Percentiles rank a stretch among this genome's conserved stretches.
These are phyloP conservation scores for Dicroscelio sp. DNA, from an alignment of 2,888 invertebrate species.

Conservation along the genomic window DNA sequence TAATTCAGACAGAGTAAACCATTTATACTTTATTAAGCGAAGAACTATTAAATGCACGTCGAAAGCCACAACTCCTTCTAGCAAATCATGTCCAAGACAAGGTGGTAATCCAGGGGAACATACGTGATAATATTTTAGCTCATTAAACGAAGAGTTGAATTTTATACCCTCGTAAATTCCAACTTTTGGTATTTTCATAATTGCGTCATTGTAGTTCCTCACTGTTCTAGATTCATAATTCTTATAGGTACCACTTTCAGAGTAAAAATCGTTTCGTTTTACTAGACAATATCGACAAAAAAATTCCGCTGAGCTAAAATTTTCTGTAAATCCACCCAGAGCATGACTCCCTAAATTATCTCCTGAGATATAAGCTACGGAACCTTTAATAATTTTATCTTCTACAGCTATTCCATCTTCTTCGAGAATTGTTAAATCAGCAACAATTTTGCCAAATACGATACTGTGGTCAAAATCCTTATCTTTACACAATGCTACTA, in stretches of 20 bases:
- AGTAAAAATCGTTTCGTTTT: slow-evolving; percentile 2
- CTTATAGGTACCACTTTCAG: neutral
- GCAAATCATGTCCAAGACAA: slow-evolving; percentile 72
- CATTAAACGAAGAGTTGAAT: slow-evolving; percentile 77
- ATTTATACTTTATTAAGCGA: slow-evolving; percentile 61
- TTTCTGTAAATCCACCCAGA: slow-evolving; percentile 87
- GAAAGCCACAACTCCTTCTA: slow-evolving; percentile 69
- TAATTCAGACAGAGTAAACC: slow-evolving; percentile 60
- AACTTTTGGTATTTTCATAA: too few relatives aligned
- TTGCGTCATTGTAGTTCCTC: neutral
- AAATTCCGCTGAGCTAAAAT: slow-evolving; percentile 78
- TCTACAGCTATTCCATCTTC: slow-evolving; percentile 71
- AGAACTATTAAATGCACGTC: slow-evolving; percentile 62
- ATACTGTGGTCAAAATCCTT: slow-evolving; percentile 83
- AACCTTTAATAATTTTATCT: slow-evolving; percentile 79
- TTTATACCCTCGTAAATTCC: slow-evolving; percentile 73
- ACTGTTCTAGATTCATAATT: neutral
- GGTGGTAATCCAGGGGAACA: slow-evolving; percentile 74
- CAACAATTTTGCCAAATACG: slow-evolving; percentile 81
- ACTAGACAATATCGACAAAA: slow-evolving; percentile 65
- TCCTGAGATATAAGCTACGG: slow-evolving; percentile 81
- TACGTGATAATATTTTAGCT: slow-evolving; percentile 66
- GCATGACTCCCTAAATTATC: slow-evolving; percentile 81
- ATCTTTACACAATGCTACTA: slow-evolving; percentile 86
- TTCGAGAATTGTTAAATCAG: slow-evolving; percentile 81